phyloP scores from a whole-genome alignment of 2,113 vertebrate species.

The Tachuris rubrigastra region DNA sequence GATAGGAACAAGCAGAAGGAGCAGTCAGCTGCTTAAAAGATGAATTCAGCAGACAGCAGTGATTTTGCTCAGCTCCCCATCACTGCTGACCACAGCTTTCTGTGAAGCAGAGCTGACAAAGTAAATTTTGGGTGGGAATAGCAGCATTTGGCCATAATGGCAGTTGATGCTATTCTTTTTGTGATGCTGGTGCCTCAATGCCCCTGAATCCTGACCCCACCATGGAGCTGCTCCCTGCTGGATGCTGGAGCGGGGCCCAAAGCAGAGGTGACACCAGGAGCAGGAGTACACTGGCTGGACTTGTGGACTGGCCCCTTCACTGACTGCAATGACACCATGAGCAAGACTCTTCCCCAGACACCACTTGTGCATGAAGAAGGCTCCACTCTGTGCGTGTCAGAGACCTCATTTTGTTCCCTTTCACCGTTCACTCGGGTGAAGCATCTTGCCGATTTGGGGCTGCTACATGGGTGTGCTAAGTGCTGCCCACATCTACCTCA shows the following conservation, averaged over 20 bases:
- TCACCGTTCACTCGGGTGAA: background rate
- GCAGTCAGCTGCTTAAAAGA: background rate
- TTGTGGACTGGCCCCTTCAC: background rate
- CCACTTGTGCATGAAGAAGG: background rate
- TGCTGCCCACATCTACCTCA: background rate
- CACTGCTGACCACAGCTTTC: background rate
- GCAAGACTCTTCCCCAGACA: background rate
- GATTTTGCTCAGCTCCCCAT: background rate
- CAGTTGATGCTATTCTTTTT: background rate
- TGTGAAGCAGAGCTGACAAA: background rate
- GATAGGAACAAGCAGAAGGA: background rate
- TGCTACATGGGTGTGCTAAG: background rate
- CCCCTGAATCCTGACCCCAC: background rate
- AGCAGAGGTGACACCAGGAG: background rate
- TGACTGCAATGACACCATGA: fast-evolving
- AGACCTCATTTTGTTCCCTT: background rate
- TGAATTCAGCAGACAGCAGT: background rate
- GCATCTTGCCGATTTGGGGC: background rate
- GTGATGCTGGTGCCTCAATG: background rate
- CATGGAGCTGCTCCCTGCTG: background rate
- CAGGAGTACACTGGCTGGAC: background rate
- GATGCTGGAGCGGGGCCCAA: background rate
- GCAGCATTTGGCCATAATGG: background rate
- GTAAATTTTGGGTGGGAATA: background rate
- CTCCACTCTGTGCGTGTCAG: background rate